phyloP scores from a whole-genome alignment of 1,140 invertebrate species.

The Calliopsis andreniformis region DNA sequence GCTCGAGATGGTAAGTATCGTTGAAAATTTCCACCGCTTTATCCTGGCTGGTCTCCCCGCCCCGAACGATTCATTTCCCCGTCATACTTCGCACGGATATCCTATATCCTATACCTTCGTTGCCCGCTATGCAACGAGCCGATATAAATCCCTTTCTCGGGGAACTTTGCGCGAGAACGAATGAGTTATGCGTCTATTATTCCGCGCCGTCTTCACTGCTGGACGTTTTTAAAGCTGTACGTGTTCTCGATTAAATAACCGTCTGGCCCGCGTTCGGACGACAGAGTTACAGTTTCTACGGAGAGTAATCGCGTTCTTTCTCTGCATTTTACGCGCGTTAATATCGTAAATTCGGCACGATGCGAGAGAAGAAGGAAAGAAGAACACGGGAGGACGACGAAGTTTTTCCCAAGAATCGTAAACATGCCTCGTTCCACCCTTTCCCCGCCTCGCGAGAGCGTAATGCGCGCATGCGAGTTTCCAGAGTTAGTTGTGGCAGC shows the following conservation, averaged over 20 bases:
- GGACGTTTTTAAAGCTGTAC: constrained; percentile 15
- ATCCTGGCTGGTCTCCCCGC: not conserved
- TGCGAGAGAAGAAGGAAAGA: not conserved
- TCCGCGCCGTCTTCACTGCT: not conserved
- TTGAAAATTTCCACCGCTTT: not conserved
- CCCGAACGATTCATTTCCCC: not conserved
- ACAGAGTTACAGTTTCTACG: constrained; percentile 2
- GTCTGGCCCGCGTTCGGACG: not conserved
- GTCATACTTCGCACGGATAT: not conserved
- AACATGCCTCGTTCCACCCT: constrained; percentile 1
- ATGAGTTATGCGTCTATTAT: constrained; percentile 37
- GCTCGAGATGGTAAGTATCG: constrained; percentile 91
- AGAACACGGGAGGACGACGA: not conserved
- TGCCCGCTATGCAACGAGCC: not conserved
- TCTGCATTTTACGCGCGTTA: constrained; percentile 32
- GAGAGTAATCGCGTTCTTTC: not conserved
- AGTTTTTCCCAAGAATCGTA: constrained; percentile 30
- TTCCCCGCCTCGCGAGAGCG: not conserved
- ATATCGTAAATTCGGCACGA: constrained; percentile 34
- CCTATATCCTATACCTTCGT: not conserved
- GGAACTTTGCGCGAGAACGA: not conserved
- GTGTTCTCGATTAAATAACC: constrained; percentile 33
- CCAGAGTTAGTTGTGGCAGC: constrained; percentile 48
- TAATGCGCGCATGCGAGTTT: constrained; percentile 31
- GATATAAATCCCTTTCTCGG: constrained; percentile 14